Base-by-base conservation (phyloP, 2,113 vertebrate genomes). In the Ptyas mucosa region DNA sequence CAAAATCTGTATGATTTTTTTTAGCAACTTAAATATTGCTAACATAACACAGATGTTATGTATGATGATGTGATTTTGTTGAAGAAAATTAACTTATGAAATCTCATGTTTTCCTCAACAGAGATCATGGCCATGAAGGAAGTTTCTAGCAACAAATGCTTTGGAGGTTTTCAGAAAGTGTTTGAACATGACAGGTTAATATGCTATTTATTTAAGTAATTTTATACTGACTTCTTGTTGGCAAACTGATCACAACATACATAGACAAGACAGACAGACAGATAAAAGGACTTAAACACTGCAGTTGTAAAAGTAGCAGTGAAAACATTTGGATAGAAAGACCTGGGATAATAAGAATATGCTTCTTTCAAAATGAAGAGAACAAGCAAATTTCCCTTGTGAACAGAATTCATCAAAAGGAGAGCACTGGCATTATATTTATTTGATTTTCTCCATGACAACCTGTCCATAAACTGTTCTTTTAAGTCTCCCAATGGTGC, bases 111-210 rank as follows among this genome's bases (percentile, higher is more conserved):
- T 23, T 20, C 3, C 53, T 0, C 53, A 98, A 96, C 93, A 93
- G 54, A 93, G 94, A 96, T 75, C 53, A 99, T 99, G 99, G 98
- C 99, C 0, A 95, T 99, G 95, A 99, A 98, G 8, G 98, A 99
- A 64, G 96, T 99, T 96, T 99, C 99, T 87, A 99, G 98, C 96
- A 99, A 98, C 96, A 99, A 98, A 94, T 99, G 99, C 89, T 98
- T 98, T 29, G 98, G 98, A 0, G 99, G 99, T n/a, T 98, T 98
- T 94, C 99, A 99, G 98, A 99, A 99, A 95, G 99, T 99, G 26
- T 99, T 98, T 93, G 99, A 99, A 95, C 99, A 99, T 34, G 98
- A 99, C 95, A 99, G 99, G 99, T 99, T 97, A 97, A 64, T 49
- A 8, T 75, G 21, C 53, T 58, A 89, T 54, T 61, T 91, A 26